These are phyloP conservation scores for Phocoena sinus DNA, from an alignment of 2,113 vertebrate genomes.

Conservation along the genomic window DNA sequence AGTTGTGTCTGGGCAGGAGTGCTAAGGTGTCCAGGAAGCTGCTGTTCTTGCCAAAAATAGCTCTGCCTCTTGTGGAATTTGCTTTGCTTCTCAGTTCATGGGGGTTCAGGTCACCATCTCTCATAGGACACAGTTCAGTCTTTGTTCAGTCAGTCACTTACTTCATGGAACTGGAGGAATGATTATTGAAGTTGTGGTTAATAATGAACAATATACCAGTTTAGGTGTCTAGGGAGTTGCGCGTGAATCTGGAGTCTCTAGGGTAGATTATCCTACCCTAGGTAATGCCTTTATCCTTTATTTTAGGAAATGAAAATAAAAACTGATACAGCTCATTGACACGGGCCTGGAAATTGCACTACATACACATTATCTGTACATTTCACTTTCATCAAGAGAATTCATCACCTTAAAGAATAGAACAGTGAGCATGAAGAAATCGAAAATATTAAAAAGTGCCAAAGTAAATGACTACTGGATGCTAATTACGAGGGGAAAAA, in stretches of 20 bases:
- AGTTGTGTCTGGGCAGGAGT: background rate
- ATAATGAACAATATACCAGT: constrained; percentile 52
- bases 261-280: background rate
- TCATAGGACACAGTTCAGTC: constrained; percentile 54
- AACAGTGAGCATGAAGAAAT: background rate
- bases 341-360: background rate
- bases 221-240: background rate
- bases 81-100: constrained; percentile 26
- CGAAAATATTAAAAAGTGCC: background rate
- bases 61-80: constrained; percentile 36
- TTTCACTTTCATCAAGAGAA: background rate
- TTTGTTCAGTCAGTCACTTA: constrained; percentile 57
- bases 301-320: constrained; percentile 8
- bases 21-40: background rate
- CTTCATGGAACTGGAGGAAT: constrained; percentile 31
- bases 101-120: background rate
- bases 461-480: background rate
- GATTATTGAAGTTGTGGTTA: constrained; percentile 60
- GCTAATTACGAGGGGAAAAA: background rate
- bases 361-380: background rate
- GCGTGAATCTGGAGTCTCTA: background rate
- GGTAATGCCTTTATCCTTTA: background rate
- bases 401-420: background rate
- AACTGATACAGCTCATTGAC: background rate
- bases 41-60: background rate